Base-by-base conservation (phyloP, 2,113 vertebrate species). In the Colaptes auratus region DNA sequence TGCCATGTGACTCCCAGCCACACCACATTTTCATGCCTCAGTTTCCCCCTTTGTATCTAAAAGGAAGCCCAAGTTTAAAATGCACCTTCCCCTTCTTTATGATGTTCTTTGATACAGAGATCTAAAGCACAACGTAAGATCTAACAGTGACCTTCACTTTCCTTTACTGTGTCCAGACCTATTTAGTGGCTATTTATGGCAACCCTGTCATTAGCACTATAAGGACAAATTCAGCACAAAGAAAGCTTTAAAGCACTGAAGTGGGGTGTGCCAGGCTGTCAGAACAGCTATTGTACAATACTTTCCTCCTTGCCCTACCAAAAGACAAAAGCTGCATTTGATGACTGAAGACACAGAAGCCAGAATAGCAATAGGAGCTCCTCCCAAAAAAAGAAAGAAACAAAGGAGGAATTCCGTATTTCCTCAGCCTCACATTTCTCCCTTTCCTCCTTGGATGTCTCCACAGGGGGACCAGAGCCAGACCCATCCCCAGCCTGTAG, bases 141-240 rank as follows among this genome's bases (percentile, higher is more conserved):
- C 65, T 78, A 78, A 28, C 50, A 13, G 1, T 92, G 89, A 94
- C 94, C 92, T 94, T 86, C 85, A 48, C 59, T 83, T 86, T 83
- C 59, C 63, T 88, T 86, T 93, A 75, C 70, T 0, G 1, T 86
- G 72, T 60, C 90, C 85, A 86, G 89, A 69, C 53, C 85, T 90
- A 86, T 86, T 95, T 88, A 86, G 66, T 86, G 69, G 50, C 86
- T 95, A 95, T 96, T 97, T 95, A 95, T 92, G 90, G 96, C 79
- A 95, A 86, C 24, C 35, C 81, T 66, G 86, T 93, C 91, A 94
- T 95, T 95, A 97, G 92, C 89, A 94, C 90, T 93, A 69, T 28
- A 94, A 95, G 91, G 83, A 90, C 82, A 86, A 94, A 79, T 72
- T 71, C 91, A 72, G 52, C 71, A 91, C 88, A 96, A 97, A 95